Evolutionary conservation across 1,140 invertebrate species (phyloP).

Genomic region (Diplogasteroides magnus): DNA sequence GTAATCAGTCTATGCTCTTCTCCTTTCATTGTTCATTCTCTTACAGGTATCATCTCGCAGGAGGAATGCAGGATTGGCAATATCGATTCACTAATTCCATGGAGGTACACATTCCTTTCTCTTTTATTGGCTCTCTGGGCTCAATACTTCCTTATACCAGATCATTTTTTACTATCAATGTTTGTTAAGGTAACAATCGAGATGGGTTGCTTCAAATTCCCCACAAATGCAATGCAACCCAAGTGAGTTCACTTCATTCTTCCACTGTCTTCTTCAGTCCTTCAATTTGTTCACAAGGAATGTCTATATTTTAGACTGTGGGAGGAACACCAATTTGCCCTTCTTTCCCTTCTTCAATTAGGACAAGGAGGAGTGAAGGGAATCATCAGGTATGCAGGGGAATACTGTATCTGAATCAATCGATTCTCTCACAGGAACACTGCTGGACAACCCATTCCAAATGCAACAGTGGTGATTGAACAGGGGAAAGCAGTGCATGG

Average conservation of each 20-base stretch:
- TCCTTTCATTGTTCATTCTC: background rate
- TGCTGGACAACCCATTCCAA: conserved; percentile 68
- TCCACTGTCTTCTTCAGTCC: too few species aligned
- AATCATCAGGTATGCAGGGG: conserved; percentile 70
- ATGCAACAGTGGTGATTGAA: conserved; percentile 71
- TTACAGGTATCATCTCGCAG: conserved; percentile 44
- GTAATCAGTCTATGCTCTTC: too few species aligned
- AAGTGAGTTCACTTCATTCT: background rate
- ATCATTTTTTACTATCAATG: too few species aligned
- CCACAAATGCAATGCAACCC: conserved; percentile 55
- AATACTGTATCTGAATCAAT: too few species aligned
- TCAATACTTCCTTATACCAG: too few species aligned
- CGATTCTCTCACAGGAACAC: too few species aligned
- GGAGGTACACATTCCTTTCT: too few species aligned
- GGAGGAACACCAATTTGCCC: conserved; percentile 77
- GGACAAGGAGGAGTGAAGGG: conserved; percentile 81
- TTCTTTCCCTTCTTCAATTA: conserved; percentile 79
- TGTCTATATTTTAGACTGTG: conserved; percentile 64
- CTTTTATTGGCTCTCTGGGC: too few species aligned
- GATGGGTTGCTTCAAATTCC: conserved; percentile 87
- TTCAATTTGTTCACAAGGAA: too few species aligned
- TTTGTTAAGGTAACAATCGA: conserved; percentile 92
- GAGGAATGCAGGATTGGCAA: conserved; percentile 97
- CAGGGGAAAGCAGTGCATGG: conserved; percentile 69
- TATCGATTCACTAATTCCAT: conserved; percentile 85